Evolutionary conservation across 2,113 vertebrate species (phyloP), one percentile per base, ranked within the genome.

Genomic region (Ctenodactylus gundi): DNA sequence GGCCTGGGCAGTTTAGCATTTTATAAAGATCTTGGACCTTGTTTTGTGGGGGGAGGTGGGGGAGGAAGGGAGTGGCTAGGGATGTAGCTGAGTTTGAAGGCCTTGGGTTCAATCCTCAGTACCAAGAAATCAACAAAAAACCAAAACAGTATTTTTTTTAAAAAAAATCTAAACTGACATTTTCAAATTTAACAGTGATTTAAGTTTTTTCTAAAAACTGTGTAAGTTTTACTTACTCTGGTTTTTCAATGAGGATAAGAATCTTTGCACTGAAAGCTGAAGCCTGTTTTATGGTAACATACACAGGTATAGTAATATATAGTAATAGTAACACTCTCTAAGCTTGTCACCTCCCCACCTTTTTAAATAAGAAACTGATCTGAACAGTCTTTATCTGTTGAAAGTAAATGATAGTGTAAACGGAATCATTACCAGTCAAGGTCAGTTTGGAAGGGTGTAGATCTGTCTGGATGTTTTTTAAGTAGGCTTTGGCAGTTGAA

Each of bases 361-460:
- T 62, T 76, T 49, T 49, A 27, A 68, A n/a, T 87, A 60, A 87
- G 46, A 5, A 80, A 6, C 58, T 86, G 27, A 72, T 80, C 31
- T 73, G 60, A 64, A 53, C 21, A 31, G 4, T 90, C 51, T 76
- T 88, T 82, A 46, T 14, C 7, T 18, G 0, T 75, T 92, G 58
- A 92, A 93, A 91, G 25, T 81, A 86, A 95, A 13, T 86, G 60
- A 31, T 88, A 87, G 4, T 91, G 3, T 64, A 87, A 80, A 73
- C 5, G 4, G 41, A 93, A 39, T 73, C n/a, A 49, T 62, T 20
- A 93, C 15, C 88, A 91, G 72, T 81, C 18, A 41, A 84, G 64
- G 73, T 87, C 53, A 58, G 3, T 88, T 75, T 80, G 57, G 58
- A 96, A 88, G 64, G 75, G 49, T 82, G 65, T 9, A 65, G 57